These are phyloP conservation scores for Mystacides longicornis DNA, from an alignment of 2,888 invertebrate genomes.

Conservation along the genomic window DNA sequence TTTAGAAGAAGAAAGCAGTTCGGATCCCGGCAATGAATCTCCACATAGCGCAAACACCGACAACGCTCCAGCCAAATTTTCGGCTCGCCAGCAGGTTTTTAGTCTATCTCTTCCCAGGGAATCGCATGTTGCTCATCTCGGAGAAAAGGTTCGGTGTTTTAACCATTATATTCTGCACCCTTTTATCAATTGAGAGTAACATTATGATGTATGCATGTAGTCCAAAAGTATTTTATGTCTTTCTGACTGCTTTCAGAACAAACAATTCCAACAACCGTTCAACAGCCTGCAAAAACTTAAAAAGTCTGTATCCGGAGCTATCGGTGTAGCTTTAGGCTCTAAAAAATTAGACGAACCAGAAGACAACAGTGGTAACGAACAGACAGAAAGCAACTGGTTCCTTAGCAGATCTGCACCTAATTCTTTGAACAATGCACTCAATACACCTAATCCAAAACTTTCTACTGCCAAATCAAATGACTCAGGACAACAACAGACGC, in stretches of 20 bases:
- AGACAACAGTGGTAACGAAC: conserved; percentile 35
- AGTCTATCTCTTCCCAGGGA: conserved; percentile 71
- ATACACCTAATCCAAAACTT: conserved; percentile 34
- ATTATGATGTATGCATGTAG: conserved; percentile 31
- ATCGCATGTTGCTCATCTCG: conserved; percentile 39
- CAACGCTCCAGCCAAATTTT: conserved; percentile 36
- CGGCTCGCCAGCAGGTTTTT: conserved; percentile 56
- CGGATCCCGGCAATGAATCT: conserved; percentile 39
- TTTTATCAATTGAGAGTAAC: background rate
- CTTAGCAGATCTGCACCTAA: conserved; percentile 73
- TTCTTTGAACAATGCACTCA: conserved; percentile 59
- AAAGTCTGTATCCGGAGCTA: conserved; percentile 59
- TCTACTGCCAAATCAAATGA: conserved; percentile 36
- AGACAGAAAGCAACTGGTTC: conserved; percentile 67
- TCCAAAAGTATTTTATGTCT: conserved; percentile 50
- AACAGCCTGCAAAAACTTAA: conserved; percentile 64
- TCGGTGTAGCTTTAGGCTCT: conserved; percentile 46
- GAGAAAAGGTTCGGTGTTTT: conserved; percentile 33
- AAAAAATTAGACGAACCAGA: conserved; percentile 47
- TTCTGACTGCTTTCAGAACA: conserved; percentile 49
- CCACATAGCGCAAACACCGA: conserved; percentile 28
- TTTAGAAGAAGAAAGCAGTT: conserved; percentile 60
- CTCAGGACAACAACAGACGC: conserved; percentile 38
- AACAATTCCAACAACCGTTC: conserved; percentile 48
- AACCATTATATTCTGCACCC: conserved; percentile 1